Evolutionary conservation across 2,797 vertebrate genomes (phyloP).

Genomic region (Macrochelys suwanniensis): DNA sequence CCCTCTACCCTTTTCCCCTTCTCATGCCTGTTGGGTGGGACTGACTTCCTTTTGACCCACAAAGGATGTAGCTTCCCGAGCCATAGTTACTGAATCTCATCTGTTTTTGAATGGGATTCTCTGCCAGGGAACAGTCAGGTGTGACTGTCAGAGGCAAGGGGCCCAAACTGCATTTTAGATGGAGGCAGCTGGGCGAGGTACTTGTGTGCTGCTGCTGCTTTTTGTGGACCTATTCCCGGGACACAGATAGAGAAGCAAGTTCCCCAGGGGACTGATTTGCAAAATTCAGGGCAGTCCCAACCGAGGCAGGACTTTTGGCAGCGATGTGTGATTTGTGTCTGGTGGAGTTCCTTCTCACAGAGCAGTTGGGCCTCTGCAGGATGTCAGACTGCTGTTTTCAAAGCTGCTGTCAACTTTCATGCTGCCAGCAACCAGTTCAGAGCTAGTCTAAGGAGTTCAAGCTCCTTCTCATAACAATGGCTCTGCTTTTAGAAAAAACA

Average conservation of each 20-base stretch:
- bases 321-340: not conserved
- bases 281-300: not conserved
- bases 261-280: not conserved
- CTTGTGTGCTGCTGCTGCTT: fast-evolving
- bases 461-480: not conserved
- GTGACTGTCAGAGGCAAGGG: fast-evolving
- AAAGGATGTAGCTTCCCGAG: not conserved
- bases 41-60: too few species aligned
- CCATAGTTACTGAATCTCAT: fast-evolving
- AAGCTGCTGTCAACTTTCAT: not conserved
- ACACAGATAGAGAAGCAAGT: not conserved
- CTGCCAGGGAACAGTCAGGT: not conserved
- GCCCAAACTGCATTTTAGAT: not conserved
- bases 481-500: not conserved
- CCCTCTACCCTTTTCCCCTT: not conserved
- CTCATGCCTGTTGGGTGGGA: not conserved
- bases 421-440: not conserved
- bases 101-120: not conserved
- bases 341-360: not conserved
- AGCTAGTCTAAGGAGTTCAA: not conserved
- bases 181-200: fast-evolving
- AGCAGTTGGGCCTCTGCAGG: not conserved
- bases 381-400: not conserved
- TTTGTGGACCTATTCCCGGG: not conserved
- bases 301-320: not conserved